Evolutionary conservation across 1,140 invertebrate species (phyloP), one percentile per base, ranked within the genome.

Genomic region (Pseudomyrmex pallidus): DNA sequence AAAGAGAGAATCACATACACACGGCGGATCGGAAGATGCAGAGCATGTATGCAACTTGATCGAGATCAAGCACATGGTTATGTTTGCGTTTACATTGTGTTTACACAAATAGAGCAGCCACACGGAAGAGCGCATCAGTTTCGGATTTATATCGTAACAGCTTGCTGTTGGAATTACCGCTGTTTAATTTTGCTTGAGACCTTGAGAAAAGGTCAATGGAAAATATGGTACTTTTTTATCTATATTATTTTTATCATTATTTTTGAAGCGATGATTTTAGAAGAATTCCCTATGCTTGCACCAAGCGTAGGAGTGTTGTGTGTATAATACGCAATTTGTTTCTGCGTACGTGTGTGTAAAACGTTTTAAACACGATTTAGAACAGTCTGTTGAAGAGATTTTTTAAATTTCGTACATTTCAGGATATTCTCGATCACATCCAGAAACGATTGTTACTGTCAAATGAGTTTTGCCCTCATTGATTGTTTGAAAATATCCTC

Each of bases 321-420:
- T 86, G 63, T 90, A 46, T 89, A 88, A 88, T 90, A 89, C 63
- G 85, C 85, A 90, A 77, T 86, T 83, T 88, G 72, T 86, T 90
- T 78, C 82, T 84, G 63, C 76, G 85, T 90, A 90, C 78, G 83
- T 91, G 80, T 83, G 77, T 74, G 83, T 86, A 85, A 61, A 85
- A 84, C 54, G 54, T 25, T 25, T 25, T 4, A 25, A 80, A 76
- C 48, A 52, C 7, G 57, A 35, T 7, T 35, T 17, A 48, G 15
- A 82, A 83, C 64, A 59, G 63, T 85, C n/a, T 85, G 83, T 15
- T 35, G 20, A 50, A 77, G 62, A 56, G 59, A 46, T 74, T 15
- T 15, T 74, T 70, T 52, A 44, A 46, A 83, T 76, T 64, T 22
- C 52, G 74, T 20, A 67, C 2, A 57, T 59, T 85, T 50, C 15